Conservation (phyloP, 2,888 invertebrate species). For the Schizaphis graminum region DNA sequence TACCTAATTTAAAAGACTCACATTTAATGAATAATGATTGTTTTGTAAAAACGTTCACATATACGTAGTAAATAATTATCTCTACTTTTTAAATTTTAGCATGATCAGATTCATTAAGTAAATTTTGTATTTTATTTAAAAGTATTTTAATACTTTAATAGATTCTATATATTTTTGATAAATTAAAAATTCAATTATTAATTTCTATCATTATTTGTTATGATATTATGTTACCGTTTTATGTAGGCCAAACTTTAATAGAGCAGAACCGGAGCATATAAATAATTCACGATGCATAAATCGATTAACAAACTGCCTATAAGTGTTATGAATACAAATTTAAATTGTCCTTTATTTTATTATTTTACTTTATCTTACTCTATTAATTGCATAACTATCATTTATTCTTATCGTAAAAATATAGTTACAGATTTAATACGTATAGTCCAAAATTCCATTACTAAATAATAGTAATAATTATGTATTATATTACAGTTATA, state of each 20-base stretch:
- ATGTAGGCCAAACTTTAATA: not conserved
- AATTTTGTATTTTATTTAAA: not conserved
- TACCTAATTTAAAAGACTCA: not conserved
- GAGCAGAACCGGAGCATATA: not conserved
- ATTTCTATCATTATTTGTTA: not conserved
- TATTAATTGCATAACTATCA: not conserved
- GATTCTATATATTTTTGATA: not conserved
- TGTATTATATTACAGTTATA: too few relatives aligned
- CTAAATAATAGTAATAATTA: too few relatives aligned
- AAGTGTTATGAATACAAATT: not conserved
- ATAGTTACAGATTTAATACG: not conserved
- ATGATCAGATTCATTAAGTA: not conserved
- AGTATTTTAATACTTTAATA: not conserved
- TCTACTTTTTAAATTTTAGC: not conserved
- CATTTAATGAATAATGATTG: not conserved
- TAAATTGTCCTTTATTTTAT: not conserved
- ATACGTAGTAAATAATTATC: not conserved
- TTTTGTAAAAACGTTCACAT: not conserved
- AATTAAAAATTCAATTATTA: not conserved
- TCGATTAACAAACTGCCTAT: not conserved
- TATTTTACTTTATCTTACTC: not conserved
- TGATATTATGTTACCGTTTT: not conserved
- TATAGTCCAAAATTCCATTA: not conserved
- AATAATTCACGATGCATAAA: constrained; percentile 18
- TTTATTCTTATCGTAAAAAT: not conserved